Conservation (phyloP, 2,888 invertebrate species). For the Phymatocera aterrima region DNA sequence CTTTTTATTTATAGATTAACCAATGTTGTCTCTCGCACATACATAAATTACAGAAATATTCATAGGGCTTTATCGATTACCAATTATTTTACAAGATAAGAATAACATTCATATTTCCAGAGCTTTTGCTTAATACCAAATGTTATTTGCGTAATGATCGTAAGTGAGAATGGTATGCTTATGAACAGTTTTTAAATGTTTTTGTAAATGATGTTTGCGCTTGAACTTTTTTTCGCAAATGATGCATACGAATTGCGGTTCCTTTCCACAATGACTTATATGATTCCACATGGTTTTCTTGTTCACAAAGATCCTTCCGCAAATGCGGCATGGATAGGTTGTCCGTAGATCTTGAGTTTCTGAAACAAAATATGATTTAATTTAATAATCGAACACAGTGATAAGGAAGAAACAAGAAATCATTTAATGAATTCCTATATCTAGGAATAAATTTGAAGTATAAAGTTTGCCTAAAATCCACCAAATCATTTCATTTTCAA, state of each 20-base stretch:
- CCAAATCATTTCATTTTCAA: neutral
- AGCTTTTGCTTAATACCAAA: constrained; percentile 10
- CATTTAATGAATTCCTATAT: no score
- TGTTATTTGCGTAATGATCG: constrained; percentile 9
- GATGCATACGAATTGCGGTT: constrained; percentile 67
- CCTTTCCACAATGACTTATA: constrained; percentile 62
- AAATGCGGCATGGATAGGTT: constrained; percentile 53
- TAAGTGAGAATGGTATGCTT: constrained; percentile 4
- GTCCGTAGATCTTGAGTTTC: no score
- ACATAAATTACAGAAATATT: neutral
- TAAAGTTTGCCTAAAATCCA: neutral
- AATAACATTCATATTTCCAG: neutral
- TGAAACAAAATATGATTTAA: no score
- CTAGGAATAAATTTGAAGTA: neutral
- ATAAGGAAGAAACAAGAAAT: neutral
- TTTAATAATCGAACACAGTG: neutral
- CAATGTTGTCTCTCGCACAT: neutral
- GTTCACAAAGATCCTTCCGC: constrained; percentile 60
- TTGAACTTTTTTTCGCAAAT: constrained; percentile 57
- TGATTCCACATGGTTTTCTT: constrained; percentile 60
- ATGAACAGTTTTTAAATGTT: constrained; percentile 56
- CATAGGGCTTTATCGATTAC: neutral
- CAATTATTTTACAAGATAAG: neutral
- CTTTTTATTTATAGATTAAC: constrained; percentile 1
- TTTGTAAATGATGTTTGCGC: constrained; percentile 53